Evolutionary conservation across 1,140 invertebrate genomes (phyloP).

Genomic region (Aphelinus atriplicis): DNA sequence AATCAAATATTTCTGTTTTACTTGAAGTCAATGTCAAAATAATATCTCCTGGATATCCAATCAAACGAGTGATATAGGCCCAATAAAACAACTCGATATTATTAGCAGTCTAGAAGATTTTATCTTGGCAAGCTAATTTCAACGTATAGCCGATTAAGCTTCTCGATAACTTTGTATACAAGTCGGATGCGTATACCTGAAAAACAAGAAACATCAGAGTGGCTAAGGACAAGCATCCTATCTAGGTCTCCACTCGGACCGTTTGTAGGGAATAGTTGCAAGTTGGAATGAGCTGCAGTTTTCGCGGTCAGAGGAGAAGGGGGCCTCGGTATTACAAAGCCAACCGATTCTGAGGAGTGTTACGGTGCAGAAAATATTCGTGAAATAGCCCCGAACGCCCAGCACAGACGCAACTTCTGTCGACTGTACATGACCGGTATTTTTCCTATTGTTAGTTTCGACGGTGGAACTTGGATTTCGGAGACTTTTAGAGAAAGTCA

Average conservation of each 20-base stretch:
- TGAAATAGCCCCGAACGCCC: constrained; percentile 1
- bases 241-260: constrained; percentile 31
- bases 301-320: constrained; percentile 59
- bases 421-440: constrained; percentile 27
- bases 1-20: too few species aligned
- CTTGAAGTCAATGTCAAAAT: constrained; percentile 21
- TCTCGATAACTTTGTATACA: constrained; percentile 35
- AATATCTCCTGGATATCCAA: constrained; percentile 29
- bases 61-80: constrained; percentile 28
- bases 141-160: constrained; percentile 24
- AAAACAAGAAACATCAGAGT: constrained; percentile 36
- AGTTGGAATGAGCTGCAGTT: constrained; percentile 63
- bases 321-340: constrained; percentile 50
- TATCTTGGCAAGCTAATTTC: constrained; percentile 9
- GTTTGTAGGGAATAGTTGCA: constrained; percentile 56
- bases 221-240: constrained; percentile 36
- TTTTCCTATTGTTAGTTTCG: constrained; percentile 29
- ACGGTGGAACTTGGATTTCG: constrained; percentile 3
- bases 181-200: constrained; percentile 36
- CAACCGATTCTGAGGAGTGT: constrained; percentile 58
- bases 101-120: constrained; percentile 19
- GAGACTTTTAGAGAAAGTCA: constrained; percentile 10
- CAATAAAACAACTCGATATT: constrained; percentile 16
- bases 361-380: constrained; percentile 59
- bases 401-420: constrained; percentile 30